Percentiles rank a stretch among this genome's conserved stretches.
Evolutionary conservation across 2,113 vertebrate species (phyloP).

Genomic region (Numida meleagris): DNA sequence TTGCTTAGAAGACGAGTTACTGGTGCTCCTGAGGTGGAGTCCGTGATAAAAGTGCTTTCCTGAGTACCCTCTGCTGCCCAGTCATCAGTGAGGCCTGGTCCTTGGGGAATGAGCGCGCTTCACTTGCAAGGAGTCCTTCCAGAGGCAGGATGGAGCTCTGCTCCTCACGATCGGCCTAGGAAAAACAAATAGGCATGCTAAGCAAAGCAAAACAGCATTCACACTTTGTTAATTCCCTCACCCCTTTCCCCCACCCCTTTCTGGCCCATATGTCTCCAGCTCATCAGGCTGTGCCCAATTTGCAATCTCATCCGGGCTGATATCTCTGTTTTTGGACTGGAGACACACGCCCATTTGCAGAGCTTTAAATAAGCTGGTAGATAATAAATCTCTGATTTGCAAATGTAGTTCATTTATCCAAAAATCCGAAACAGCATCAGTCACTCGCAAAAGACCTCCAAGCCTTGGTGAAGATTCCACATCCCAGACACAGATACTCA

Average conservation of each 20-base stretch:
- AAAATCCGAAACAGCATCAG: not conserved
- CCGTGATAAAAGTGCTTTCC: slow-evolving; percentile 51
- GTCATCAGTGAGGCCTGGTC: slow-evolving; percentile 35
- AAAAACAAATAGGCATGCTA: not conserved
- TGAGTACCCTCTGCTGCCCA: slow-evolving; percentile 12
- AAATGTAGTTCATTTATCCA: not conserved
- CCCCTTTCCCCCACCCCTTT: not conserved
- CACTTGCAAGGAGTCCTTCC: slow-evolving; percentile 7
- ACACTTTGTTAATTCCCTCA: not conserved
- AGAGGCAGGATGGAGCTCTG: not conserved
- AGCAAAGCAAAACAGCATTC: not conserved
- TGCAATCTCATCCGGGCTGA: not conserved
- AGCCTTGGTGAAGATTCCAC: not conserved
- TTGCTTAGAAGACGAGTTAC: not conserved
- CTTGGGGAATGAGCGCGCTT: not conserved
- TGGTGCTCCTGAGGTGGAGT: slow-evolving; percentile 5
- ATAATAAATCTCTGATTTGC: not conserved
- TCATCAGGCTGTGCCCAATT: not conserved
- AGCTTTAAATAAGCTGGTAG: not conserved
- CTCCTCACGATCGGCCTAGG: slow-evolving; percentile 21
- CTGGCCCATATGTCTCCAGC: accelerated
- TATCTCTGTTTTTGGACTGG: not conserved
- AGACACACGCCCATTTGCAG: not conserved
- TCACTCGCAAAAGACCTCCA: not conserved
- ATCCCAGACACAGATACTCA: not conserved